These are phyloP conservation scores for Hermodice carunculata DNA, from an alignment of 2,888 invertebrate genomes.

Conservation along the genomic window DNA sequence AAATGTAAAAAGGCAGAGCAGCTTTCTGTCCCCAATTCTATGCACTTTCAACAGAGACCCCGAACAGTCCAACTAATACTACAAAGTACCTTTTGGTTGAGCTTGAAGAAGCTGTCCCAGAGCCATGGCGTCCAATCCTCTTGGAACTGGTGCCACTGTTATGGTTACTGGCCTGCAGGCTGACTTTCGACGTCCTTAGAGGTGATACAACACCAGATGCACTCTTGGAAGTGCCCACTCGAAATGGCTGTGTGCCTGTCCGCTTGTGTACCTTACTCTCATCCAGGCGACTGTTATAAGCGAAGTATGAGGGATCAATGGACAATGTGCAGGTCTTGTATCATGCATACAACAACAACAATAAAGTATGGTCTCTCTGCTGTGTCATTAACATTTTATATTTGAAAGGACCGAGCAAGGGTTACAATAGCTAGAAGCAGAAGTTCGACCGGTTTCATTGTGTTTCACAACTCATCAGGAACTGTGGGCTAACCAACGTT, in stretches of 20 bases:
- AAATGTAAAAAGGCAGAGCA: too few species aligned
- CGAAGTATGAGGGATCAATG: too few species aligned
- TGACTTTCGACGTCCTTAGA: constrained; percentile 58
- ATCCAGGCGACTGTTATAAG: constrained; percentile 47
- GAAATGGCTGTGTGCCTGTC: constrained; percentile 56
- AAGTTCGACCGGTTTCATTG: too few species aligned
- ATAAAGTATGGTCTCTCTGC: too few species aligned
- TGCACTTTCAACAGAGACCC: not conserved
- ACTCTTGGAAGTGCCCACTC: constrained; percentile 56
- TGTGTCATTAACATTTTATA: too few species aligned
- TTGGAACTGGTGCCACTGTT: constrained; percentile 42
- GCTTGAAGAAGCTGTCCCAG: not conserved
- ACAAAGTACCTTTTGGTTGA: constrained; percentile 3
- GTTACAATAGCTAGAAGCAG: too few species aligned
- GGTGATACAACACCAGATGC: constrained; percentile 59
- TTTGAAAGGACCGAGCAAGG: too few species aligned
- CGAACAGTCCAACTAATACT: not conserved
- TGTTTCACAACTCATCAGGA: too few species aligned
- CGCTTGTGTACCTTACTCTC: constrained; percentile 62
- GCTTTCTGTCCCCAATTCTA: too few species aligned
- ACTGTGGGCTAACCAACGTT: too few species aligned
- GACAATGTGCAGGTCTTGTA: too few species aligned
- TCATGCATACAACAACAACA: too few species aligned
- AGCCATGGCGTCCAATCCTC: constrained; percentile 48
- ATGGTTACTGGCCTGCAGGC: constrained; percentile 42